Base-by-base conservation (phyloP, 2,888 invertebrate species). In the Platycnemis pennipes region DNA sequence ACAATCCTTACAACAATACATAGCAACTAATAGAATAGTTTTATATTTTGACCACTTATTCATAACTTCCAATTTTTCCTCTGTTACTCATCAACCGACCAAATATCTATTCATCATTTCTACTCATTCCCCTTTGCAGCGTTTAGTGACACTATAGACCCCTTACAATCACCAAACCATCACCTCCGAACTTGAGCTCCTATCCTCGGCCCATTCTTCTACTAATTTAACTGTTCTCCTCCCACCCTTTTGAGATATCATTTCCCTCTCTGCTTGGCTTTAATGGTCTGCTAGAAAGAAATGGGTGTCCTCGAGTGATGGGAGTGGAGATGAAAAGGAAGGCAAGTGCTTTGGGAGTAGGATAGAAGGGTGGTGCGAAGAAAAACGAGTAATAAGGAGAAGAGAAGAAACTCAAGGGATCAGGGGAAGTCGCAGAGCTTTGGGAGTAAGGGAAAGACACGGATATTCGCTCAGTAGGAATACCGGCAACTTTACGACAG, bases 401-500 rank as follows among this genome's bases (percentile, higher is more conserved):
- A 49, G 53, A 42, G 19, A 49, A 31, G 31, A 19, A 88, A 49
- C 49, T 88, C 31, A 49, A 31, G 88, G 42, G 56, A 31, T n/a
- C 46, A 45, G 46, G 31, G 49, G 49, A n/a, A 88, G 49, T 49
- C 37, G 49, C 31, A 49, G 49, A 49, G 88, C 31, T n/a, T 88
- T 19, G 53, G 53, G 63, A 63, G 49, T 49, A n/a, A 26, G 16
- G 4, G 88, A 46, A 89, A 53, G 89, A 89, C 56, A 53, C 31
- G 53, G 56, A 37, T 53, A 53, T 56, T 89, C 37, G 53, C 42
- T 56, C 86, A 13, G 37, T 16, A 56, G 89, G 56, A 56, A 88
- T 46, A 53, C 26, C 31, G 49, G 49, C n/a, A 88, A 88, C 46
- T 89, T 89, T 89, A 89, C 89, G 89, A 89, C 89, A 49, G 2